phyloP scores from a whole-genome alignment of 2,113 vertebrate species.

The Leptosomus discolor region DNA sequence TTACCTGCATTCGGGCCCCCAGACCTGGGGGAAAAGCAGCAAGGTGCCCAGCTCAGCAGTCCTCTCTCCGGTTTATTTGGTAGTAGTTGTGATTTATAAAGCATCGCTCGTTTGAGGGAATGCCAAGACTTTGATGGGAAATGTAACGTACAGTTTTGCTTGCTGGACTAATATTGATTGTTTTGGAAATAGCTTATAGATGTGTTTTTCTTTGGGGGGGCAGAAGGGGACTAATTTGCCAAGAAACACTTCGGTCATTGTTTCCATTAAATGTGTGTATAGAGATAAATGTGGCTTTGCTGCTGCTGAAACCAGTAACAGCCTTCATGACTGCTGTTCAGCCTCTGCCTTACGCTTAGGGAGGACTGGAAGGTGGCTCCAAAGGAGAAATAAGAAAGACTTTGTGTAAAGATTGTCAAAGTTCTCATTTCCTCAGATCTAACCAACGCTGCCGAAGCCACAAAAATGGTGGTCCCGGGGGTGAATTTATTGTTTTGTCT shows the following conservation, averaged over 20 bases:
- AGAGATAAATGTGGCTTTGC: constrained; percentile 21
- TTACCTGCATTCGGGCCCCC: background rate
- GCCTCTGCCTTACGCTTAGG: background rate
- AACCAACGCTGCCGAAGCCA: background rate
- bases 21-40: background rate
- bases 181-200: constrained; percentile 31
- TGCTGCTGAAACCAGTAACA: background rate
- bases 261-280: constrained; percentile 21
- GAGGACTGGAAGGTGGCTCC: background rate
- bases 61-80: background rate
- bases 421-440: background rate
- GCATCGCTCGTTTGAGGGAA: background rate
- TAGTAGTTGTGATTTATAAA: background rate
- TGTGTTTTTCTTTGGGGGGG: background rate
- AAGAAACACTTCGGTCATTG: constrained; percentile 33
- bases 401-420: background rate
- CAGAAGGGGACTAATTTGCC: constrained; percentile 3
- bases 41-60: background rate
- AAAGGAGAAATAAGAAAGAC: background rate
- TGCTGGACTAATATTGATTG: constrained; percentile 37
- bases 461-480: background rate
- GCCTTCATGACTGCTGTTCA: background rate
- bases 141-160: background rate
- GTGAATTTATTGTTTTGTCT: constrained; percentile 23
- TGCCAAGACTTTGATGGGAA: constrained; percentile 18